phyloP scores from a whole-genome alignment of 2,113 vertebrate genomes.

The Scalopus aquaticus region DNA sequence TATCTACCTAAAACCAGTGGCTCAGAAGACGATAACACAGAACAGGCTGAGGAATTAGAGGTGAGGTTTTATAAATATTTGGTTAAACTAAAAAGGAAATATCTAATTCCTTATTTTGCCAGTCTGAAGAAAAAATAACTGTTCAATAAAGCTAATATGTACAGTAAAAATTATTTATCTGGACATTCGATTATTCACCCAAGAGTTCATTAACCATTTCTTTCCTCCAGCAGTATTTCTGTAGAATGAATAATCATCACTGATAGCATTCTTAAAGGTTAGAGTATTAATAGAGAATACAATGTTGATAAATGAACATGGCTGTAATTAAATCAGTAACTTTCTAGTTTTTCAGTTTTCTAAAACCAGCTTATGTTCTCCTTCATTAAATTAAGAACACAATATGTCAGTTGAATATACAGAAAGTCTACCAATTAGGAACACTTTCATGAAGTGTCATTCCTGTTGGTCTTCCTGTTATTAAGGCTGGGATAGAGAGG shows the following conservation, averaged over 20 bases:
- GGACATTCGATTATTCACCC: conserved; percentile 6
- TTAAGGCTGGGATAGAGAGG: background rate
- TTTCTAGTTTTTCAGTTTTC: conserved; percentile 14
- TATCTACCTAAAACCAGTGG: conserved; percentile 93
- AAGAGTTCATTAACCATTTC: background rate
- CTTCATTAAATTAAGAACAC: conserved; percentile 33
- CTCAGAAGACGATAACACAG: conserved; percentile 90
- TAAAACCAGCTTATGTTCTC: background rate
- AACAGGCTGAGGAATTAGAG: conserved; percentile 93
- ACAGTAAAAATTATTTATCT: conserved; percentile 2
- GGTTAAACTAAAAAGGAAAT: background rate
- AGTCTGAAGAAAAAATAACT: conserved; percentile 5
- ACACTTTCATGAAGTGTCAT: background rate
- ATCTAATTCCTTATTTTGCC: conserved; percentile 8
- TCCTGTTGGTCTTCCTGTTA: background rate
- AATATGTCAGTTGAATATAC: conserved; percentile 1
- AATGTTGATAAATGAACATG: background rate
- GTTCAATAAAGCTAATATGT: conserved; percentile 14
- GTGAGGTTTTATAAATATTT: conserved; percentile 84
- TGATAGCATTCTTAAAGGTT: background rate
- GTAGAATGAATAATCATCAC: background rate
- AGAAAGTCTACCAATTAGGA: background rate
- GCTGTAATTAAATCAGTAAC: background rate
- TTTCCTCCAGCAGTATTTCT: background rate
- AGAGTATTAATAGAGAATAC: background rate